phyloP scores from a whole-genome alignment of 2,113 vertebrate species.

The Marcusenius ussheri region DNA sequence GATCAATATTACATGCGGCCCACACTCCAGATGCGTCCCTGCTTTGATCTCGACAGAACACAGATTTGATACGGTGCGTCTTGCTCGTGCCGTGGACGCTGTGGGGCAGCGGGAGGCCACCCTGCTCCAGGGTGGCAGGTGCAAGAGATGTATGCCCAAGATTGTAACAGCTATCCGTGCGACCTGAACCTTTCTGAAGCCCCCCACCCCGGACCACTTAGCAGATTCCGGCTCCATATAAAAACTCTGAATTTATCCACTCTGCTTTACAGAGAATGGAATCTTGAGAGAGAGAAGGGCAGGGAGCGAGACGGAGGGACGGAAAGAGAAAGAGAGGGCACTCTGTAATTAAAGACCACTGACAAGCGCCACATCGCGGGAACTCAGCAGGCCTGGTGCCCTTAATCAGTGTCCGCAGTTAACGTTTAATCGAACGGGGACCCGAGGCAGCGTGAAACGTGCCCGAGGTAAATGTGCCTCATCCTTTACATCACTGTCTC shows the following conservation, averaged over 20 bases:
- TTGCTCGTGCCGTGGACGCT: conserved; percentile 8
- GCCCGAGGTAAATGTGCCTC: not conserved
- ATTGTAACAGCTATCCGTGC: not conserved
- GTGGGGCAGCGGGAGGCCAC: not conserved
- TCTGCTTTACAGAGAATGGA: not conserved
- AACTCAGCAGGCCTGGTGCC: not conserved
- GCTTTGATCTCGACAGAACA: conserved; percentile 31
- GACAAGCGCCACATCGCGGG: not conserved
- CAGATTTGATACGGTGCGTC: conserved; percentile 14
- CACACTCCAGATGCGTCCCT: not conserved
- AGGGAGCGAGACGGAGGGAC: not conserved
- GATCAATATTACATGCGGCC: conserved; percentile 30
- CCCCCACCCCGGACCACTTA: not conserved
- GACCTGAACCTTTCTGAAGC: not conserved
- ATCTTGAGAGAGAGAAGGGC: not conserved
- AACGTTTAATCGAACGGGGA: conserved; percentile 12
- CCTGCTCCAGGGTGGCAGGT: not conserved
- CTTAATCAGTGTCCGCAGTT: conserved; percentile 9
- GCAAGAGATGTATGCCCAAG: not conserved
- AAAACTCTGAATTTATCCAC: not conserved
- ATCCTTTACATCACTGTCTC: not conserved
- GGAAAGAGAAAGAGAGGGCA: not conserved
- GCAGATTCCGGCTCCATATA: not conserved
- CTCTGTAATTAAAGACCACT: not conserved
- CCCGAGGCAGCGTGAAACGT: not conserved